These are phyloP conservation scores for Notothenia rossii DNA, from an alignment of 2,113 vertebrate genomes.

Conservation along the genomic window DNA sequence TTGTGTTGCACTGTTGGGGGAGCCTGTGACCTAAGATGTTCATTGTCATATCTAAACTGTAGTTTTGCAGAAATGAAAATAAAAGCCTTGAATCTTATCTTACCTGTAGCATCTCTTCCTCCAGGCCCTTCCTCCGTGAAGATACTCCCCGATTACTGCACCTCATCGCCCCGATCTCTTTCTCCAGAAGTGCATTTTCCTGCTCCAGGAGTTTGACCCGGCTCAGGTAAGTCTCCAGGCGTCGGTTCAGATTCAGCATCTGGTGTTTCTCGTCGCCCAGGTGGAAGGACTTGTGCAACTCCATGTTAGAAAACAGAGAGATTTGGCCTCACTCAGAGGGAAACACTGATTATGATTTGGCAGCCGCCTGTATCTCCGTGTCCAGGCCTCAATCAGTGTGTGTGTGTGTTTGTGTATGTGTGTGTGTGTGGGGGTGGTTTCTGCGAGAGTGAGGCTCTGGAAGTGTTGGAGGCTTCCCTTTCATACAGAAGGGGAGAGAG, in stretches of 20 bases:
- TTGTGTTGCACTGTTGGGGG: too few relatives aligned
- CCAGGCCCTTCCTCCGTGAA: conserved; percentile 67
- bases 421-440: conserved; percentile 42
- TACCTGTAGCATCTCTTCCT: conserved; percentile 83
- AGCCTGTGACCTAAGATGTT: too few relatives aligned
- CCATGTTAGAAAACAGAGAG: conserved; percentile 69
- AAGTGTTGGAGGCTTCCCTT: conserved; percentile 72
- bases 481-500: conserved; percentile 74
- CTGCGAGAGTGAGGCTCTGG: conserved; percentile 57
- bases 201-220: conserved; percentile 92
- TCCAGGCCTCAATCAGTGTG: conserved; percentile 38
- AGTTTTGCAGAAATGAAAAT: too few relatives aligned
- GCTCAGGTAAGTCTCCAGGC: conserved; percentile 91
- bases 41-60: too few relatives aligned
- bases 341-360: conserved; percentile 20
- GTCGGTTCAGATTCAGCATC: conserved; percentile 94
- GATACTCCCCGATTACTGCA: conserved; percentile 52
- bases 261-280: conserved; percentile 89
- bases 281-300: conserved; percentile 40
- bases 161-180: conserved; percentile 85
- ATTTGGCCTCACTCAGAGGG: conserved; percentile 24
- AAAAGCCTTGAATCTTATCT: too few relatives aligned
- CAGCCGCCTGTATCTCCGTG: conserved; percentile 21
- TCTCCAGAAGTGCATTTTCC: conserved; percentile 87
- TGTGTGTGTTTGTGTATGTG: conserved; percentile 26